Evolutionary conservation across 2,888 invertebrate genomes (phyloP).

Genomic region (Polylopha cassiicola): DNA sequence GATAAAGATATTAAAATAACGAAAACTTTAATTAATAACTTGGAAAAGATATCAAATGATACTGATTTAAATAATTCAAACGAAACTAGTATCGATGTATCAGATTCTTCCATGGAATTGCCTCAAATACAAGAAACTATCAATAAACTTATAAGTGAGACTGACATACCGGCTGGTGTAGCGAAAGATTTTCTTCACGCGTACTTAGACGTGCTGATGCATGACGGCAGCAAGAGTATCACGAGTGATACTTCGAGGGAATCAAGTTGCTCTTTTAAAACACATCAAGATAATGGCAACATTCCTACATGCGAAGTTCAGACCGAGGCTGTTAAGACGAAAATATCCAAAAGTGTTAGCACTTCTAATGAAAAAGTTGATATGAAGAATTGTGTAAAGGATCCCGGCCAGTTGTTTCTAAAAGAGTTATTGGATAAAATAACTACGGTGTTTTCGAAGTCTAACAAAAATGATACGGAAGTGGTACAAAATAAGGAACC

Average conservation of each 20-base stretch:
- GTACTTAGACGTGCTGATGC: conserved; percentile 50
- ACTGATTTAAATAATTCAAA: conserved; percentile 21
- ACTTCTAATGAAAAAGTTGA: conserved; percentile 29
- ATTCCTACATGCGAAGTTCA: conserved; percentile 41
- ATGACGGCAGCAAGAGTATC: conserved; percentile 34
- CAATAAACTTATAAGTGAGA: conserved; percentile 51
- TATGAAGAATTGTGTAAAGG: conserved; percentile 27
- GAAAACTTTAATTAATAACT: conserved; percentile 46
- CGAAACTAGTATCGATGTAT: conserved; percentile 31
- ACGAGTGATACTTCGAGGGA: conserved; percentile 33
- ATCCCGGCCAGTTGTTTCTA: conserved; percentile 46
- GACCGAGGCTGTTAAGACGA: conserved; percentile 46
- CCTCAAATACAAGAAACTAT: conserved; percentile 53
- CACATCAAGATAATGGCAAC: conserved; percentile 18
- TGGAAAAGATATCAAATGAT: conserved; percentile 37
- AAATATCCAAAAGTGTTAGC: conserved; percentile 45
- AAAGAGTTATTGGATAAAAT: conserved; percentile 55
- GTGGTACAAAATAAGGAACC: conserved; percentile 20
- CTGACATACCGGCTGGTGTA: conserved; percentile 43
- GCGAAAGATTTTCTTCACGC: conserved; percentile 54
- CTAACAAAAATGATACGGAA: conserved; percentile 28
- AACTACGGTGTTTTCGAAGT: conserved; percentile 46
- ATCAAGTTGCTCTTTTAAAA: conserved; percentile 36
- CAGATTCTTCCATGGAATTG: conserved; percentile 47
- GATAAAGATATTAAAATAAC: conserved; percentile 58